phyloP scores from a whole-genome alignment of 2,888 invertebrate genomes.

The Patella pellucida region DNA sequence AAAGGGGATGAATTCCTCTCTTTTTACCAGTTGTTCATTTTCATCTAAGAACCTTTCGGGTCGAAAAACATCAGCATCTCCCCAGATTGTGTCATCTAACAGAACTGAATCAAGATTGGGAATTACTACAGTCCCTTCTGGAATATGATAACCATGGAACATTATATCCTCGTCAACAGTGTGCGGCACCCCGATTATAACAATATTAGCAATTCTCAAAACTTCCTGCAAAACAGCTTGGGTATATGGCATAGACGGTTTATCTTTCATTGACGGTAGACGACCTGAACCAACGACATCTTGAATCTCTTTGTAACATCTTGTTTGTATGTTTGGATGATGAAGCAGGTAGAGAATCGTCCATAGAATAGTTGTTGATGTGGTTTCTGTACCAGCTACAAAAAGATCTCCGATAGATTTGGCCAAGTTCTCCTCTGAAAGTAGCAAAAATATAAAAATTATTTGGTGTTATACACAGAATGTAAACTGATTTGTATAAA shows the following conservation, averaged over 20 bases:
- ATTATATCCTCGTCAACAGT: conserved; percentile 43
- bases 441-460: too few relatives aligned
- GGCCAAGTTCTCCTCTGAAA: conserved; percentile 15
- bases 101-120: conserved; percentile 50
- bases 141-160: conserved; percentile 57
- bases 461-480: too few relatives aligned
- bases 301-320: conserved; percentile 42
- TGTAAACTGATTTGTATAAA: too few relatives aligned
- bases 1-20: conserved; percentile 41
- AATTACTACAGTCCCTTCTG: conserved; percentile 47
- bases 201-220: conserved; percentile 47
- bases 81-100: conserved; percentile 44
- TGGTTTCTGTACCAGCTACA: conserved; percentile 76
- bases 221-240: conserved; percentile 61
- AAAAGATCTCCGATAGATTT: conserved; percentile 45
- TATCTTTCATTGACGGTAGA: conserved; percentile 41
- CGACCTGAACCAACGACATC: conserved; percentile 64
- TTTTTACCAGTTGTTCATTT: conserved; percentile 27
- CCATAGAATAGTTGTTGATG: conserved; percentile 87
- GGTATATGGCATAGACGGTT: conserved; percentile 41
- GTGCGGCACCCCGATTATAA: conserved; percentile 48
- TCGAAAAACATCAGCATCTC: conserved; percentile 46
- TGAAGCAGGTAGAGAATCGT: conserved; percentile 84
- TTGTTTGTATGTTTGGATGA: conserved; percentile 76
- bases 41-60: conserved; percentile 53